A percentile compares a stretch with the other conserved stretches of the same genome.
Evolutionary conservation across 2,888 invertebrate species (phyloP).

Genomic region (Syritta pipiens): DNA sequence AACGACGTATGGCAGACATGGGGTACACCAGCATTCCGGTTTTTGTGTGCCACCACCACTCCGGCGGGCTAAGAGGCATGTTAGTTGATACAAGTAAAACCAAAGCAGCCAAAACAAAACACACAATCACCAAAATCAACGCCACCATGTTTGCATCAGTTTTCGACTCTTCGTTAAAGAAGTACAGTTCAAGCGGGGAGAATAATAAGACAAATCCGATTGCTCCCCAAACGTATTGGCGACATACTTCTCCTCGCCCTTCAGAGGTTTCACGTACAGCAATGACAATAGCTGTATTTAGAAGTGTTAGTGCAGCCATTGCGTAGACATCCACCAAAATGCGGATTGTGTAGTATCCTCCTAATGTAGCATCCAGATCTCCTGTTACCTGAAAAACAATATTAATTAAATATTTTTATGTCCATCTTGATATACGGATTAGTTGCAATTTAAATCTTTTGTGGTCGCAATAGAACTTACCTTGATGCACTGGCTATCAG

Average conservation of each 20-base stretch:
- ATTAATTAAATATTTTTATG: background rate
- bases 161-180: slow-evolving; percentile 76
- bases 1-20: slow-evolving; percentile 88
- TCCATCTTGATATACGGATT: background rate
- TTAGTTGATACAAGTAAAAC: slow-evolving; percentile 80
- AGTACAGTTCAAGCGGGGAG: slow-evolving; percentile 81
- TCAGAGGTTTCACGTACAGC: slow-evolving; percentile 90
- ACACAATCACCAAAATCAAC: slow-evolving; percentile 76
- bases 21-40: slow-evolving; percentile 88
- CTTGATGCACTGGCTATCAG: slow-evolving; percentile 84
- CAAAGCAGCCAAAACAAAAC: slow-evolving; percentile 84
- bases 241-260: slow-evolving; percentile 88
- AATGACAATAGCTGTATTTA: slow-evolving; percentile 89
- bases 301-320: slow-evolving; percentile 85
- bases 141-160: slow-evolving; percentile 72
- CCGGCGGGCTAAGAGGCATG: slow-evolving; percentile 90
- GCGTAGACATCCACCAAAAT: slow-evolving; percentile 88
- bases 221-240: slow-evolving; percentile 88
- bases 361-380: slow-evolving; percentile 85
- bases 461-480: slow-evolving; percentile 72
- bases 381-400: slow-evolving; percentile 79
- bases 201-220: slow-evolving; percentile 85
- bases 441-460: background rate
- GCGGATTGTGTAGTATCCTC: slow-evolving; percentile 85
- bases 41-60: slow-evolving; percentile 93